Conservation (phyloP, 92 coral and sea anemone genomes). For the Zoanthus solanderi region DNA sequence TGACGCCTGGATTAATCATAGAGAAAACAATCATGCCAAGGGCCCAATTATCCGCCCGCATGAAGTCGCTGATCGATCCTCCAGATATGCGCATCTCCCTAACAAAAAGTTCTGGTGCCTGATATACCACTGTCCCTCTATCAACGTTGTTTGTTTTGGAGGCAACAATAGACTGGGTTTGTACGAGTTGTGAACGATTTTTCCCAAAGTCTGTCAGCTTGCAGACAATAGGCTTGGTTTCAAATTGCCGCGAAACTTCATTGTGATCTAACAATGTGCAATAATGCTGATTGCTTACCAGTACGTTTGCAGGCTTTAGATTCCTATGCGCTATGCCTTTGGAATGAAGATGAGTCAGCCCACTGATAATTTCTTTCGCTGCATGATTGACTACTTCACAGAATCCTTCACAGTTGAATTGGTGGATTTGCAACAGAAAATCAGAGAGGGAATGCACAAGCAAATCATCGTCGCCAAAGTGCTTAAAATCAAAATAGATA, state of each 20-base stretch:
- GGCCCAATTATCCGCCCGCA: slow-evolving; percentile 57
- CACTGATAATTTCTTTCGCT: slow-evolving; percentile 20
- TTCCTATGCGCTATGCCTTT: slow-evolving; percentile 3
- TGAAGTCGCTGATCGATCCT: slow-evolving; percentile 43
- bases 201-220: slow-evolving; percentile 65
- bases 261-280: slow-evolving; percentile 49
- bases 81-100: slow-evolving; percentile 20
- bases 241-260: slow-evolving; percentile 50
- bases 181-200: slow-evolving; percentile 50
- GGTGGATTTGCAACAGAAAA: slow-evolving; percentile 44
- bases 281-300: slow-evolving; percentile 45
- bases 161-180: slow-evolving; percentile 55
- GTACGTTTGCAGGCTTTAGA: slow-evolving; percentile 11
- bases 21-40: slow-evolving; percentile 53
- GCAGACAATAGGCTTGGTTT: slow-evolving; percentile 47
- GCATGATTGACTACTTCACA: slow-evolving; percentile 33
- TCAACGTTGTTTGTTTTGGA: slow-evolving; percentile 55
- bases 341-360: slow-evolving; percentile 17
- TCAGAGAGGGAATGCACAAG: slow-evolving; percentile 47
- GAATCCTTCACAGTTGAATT: slow-evolving; percentile 44
- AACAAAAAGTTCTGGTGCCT: slow-evolving; percentile 54
- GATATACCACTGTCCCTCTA: slow-evolving; percentile 37
- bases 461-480: slow-evolving; percentile 48
- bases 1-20: slow-evolving; percentile 49
- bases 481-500: slow-evolving; percentile 53